Evolutionary conservation across 2,797 vertebrate species (phyloP), one percentile per base, ranked within the genome.

Genomic region (Hyperoplus immaculatus): DNA sequence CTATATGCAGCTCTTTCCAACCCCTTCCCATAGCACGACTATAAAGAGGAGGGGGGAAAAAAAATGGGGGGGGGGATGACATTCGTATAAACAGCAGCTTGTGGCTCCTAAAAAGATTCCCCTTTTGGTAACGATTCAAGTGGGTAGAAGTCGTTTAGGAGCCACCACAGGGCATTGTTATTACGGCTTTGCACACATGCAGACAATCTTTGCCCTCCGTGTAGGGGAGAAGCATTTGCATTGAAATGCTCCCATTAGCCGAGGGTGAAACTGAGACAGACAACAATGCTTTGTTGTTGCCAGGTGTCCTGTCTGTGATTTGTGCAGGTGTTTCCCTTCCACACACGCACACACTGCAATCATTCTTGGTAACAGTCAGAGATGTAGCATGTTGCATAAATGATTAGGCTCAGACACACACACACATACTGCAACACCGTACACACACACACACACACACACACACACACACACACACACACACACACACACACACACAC

Each of bases 281-380:
- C 51, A 36, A 39, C 11, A 11, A 41, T 1, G 39, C 62, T 77
- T 67, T 42, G 13, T 53, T 69, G 66, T 56, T 72, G 54, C 63
- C 9, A 54, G 7, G 29, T 8, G 21, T 18, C 59, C 46, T 65
- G 69, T 69, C 29, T 73, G 73, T 75, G 81, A 72, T 81, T 74
- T 81, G 51, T 81, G 77, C 84, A 64, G 65, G 69, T 75, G 60
- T 67, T 59, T 72, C 41, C 53, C 45, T 46, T 38, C 39, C 59
- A 64, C 69, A 18, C 63, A 39, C 11, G 13, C 69, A 61, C 62
- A 45, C 42, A 39, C 8, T 3, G 53, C 38, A 49, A 29, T 75
- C 14, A 14, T 45, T 57, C 46, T 64, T 6, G 18, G 18, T 54
- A 36, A 61, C 8, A 54, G 38, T 59, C 54, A 10, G 46, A 58